phyloP scores from a whole-genome alignment of 2,888 invertebrate species.

The Drosophila atripex region DNA sequence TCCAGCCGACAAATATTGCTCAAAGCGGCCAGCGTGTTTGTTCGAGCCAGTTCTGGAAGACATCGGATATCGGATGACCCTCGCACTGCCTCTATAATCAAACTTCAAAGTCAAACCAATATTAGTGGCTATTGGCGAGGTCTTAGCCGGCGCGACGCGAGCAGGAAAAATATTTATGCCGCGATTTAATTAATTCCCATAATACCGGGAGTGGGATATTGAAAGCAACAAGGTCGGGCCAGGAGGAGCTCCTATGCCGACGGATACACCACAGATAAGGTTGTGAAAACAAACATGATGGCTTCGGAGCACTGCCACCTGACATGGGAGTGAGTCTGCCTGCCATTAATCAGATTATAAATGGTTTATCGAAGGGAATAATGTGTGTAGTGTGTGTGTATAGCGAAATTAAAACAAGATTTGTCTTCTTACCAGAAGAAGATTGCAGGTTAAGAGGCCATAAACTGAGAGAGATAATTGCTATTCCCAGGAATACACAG shows the following conservation, averaged over 20 bases:
- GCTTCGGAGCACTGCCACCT: slow-evolving; percentile 1
- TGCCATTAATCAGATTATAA: slow-evolving; percentile 36
- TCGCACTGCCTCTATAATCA: slow-evolving; percentile 70
- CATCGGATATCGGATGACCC: slow-evolving; percentile 56
- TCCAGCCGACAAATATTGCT: slow-evolving; percentile 64
- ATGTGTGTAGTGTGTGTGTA: slow-evolving; percentile 30
- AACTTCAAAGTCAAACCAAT: slow-evolving; percentile 71
- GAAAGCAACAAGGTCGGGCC: neutral
- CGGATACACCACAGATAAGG: slow-evolving; percentile 42
- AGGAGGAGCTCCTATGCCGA: slow-evolving; percentile 6
- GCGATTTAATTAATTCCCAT: slow-evolving; percentile 39
- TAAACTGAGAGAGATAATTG: too few relatives aligned
- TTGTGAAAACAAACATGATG: slow-evolving; percentile 31
- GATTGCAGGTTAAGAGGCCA: neutral
- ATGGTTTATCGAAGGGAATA: slow-evolving; percentile 19
- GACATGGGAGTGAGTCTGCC: slow-evolving; percentile 9
- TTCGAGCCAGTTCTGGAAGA: slow-evolving; percentile 22
- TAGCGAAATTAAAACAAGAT: slow-evolving; percentile 8
- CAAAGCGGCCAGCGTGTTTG: slow-evolving; percentile 28
- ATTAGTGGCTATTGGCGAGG: slow-evolving; percentile 47
- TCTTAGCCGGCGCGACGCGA: slow-evolving; percentile 41
- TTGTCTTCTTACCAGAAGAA: neutral
- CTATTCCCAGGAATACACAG: too few relatives aligned
- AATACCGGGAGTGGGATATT: neutral
- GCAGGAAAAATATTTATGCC: slow-evolving; percentile 38